A percentile compares a stretch with the other conserved stretches of the same genome.
phyloP scores from a whole-genome alignment of 2,888 invertebrate genomes.

The Zaprionus lineosus region DNA sequence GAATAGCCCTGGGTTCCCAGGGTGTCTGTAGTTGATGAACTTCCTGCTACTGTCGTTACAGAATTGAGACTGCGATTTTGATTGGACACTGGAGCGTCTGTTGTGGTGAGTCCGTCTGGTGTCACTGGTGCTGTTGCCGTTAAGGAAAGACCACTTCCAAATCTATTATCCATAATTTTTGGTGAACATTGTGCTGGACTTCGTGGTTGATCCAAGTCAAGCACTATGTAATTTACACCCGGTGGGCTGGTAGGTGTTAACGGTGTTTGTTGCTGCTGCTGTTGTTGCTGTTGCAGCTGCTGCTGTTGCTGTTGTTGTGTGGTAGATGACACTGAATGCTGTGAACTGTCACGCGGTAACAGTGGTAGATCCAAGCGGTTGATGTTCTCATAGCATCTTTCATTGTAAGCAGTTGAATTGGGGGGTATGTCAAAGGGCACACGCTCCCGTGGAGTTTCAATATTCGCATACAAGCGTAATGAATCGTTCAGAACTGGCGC shows the following conservation, averaged over 20 bases:
- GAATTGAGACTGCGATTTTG: conserved; percentile 15
- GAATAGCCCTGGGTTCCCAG: conserved; percentile 70
- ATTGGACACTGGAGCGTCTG: conserved; percentile 1
- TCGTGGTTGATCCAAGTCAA: conserved; percentile 81
- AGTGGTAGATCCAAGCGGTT: conserved; percentile 73
- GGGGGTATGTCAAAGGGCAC: conserved; percentile 42
- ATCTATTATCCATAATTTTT: conserved; percentile 39
- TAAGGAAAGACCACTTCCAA: conserved; percentile 62
- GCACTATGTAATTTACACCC: conserved; percentile 81
- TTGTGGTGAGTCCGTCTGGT: conserved; percentile 1
- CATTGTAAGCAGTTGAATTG: conserved; percentile 28
- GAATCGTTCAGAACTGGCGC: conserved; percentile 76
- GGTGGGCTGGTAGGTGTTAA: conserved; percentile 65
- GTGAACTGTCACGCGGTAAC: conserved; percentile 52
- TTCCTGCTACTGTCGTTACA: background rate
- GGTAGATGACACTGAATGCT: conserved; percentile 42
- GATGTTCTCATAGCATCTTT: conserved; percentile 80
- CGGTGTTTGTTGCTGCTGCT: conserved; percentile 33
- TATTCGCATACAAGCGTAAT: conserved; percentile 78
- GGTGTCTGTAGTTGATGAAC: conserved; percentile 10
- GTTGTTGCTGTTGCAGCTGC: conserved; percentile 11
- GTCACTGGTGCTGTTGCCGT: conserved; percentile 14
- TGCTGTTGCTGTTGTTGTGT: conserved; percentile 23
- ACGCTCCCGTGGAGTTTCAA: conserved; percentile 60
- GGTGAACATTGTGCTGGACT: conserved; percentile 69